Evolutionary conservation across 2,888 invertebrate species (phyloP), one percentile per base, ranked within the genome.

Genomic region (Criorhina ranunculi): DNA sequence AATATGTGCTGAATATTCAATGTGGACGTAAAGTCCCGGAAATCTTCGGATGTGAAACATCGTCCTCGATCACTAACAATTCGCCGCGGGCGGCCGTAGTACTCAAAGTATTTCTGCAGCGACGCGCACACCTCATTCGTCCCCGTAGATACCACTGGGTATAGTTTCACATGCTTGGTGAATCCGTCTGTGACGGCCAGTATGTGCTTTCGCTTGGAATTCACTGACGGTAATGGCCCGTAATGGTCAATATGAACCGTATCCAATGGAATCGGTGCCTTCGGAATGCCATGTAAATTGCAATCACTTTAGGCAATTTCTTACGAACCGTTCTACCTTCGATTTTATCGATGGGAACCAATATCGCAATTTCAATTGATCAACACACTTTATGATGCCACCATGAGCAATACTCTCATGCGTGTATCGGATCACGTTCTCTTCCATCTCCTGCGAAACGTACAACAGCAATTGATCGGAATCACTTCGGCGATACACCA

Each of bases 271-370:
- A 40, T 4, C 0, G 75, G 24, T 17, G 19, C 31, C 8, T 66
- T 55, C 0, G 66, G 37, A 29, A 66, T 66, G 24, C 5, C 31
- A 17, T 24, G 42, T 1, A 51, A 4, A 17, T 42, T 55, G 0
- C n/a, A 11, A 6, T 53, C 42, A 92, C 8, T 90, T 86, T 0
- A 92, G 85, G 75, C 92, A 92, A 6, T 90, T 88, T 0, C 57
- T 76, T 6, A 92, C 90, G 75, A 92, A 91, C 40, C 90, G 87
- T 42, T 89, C 88, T 0, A 91, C 88, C 51, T 90, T 91, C 0
- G 73, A 51, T 40, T 87, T 86, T 90, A 92, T 90, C 6, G 88
- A 87, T 0, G 90, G 89, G 66, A 92, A 92, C 90, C 91, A 92
- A 81, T 90, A 92, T 7, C 87, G 76, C 33, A 87, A n/a, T n/a